Percentiles rank a stretch among this genome's conserved stretches.
phyloP scores from a whole-genome alignment of 2,113 vertebrate genomes.

The Xenopus borealis region DNA sequence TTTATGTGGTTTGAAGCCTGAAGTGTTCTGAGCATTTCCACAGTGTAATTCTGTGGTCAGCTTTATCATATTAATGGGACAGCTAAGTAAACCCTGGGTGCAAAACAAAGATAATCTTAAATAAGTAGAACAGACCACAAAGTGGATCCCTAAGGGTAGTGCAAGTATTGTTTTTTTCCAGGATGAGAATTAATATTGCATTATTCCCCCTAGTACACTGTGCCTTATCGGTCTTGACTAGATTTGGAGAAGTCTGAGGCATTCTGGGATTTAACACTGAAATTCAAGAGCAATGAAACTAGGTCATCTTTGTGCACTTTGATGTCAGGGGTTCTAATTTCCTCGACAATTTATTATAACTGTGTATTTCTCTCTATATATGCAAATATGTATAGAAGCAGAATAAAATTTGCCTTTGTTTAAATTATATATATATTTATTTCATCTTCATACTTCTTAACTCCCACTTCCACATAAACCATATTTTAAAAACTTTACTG shows the following conservation, averaged over 20 bases:
- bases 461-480: no score
- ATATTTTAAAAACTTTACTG: no score
- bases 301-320: no score
- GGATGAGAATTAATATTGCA: no score
- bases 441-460: no score
- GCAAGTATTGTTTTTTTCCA: neutral
- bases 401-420: no score
- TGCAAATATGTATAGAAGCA: no score
- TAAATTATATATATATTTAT: no score
- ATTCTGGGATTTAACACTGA: neutral
- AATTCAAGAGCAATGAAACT: no score
- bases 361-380: no score
- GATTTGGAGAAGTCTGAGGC: neutral
- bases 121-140: constrained; percentile 56
- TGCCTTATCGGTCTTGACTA: neutral
- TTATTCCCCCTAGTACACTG: neutral
- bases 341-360: no score
- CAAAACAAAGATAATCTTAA: constrained; percentile 43
- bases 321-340: no score
- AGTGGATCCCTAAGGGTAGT: constrained; percentile 21
- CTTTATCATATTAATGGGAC: constrained; percentile 61
- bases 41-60: constrained; percentile 64
- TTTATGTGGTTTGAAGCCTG: constrained; percentile 54
- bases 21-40: constrained; percentile 55
- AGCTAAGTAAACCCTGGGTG: constrained; percentile 50